These are phyloP conservation scores for Acipenser transmontanus DNA, from an alignment of 2,797 vertebrate genomes.

Conservation along the genomic window DNA sequence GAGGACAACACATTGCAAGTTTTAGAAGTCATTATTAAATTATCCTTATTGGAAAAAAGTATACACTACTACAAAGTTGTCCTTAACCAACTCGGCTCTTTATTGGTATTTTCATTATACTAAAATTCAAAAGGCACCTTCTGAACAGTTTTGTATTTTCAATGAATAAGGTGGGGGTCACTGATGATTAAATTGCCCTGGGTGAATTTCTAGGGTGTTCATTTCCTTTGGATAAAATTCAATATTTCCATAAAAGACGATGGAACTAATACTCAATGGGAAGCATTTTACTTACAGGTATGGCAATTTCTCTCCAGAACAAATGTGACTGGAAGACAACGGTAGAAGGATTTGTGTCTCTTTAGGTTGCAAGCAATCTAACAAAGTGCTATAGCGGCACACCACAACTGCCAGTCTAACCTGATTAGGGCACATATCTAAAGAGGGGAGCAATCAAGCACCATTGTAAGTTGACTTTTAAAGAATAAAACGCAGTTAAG, in stretches of 20 bases:
- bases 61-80: no score
- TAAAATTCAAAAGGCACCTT: background rate
- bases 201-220: background rate
- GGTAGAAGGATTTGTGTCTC: background rate
- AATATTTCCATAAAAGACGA: background rate
- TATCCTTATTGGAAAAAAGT: no score
- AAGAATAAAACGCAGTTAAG: background rate
- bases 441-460: background rate
- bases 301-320: slow-evolving; percentile 1
- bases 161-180: background rate
- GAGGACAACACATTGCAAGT: no score
- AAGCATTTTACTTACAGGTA: background rate
- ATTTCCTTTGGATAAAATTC: background rate
- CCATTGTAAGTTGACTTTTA: background rate
- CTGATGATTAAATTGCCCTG: background rate
- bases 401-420: background rate
- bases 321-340: background rate
- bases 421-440: background rate
- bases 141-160: background rate
- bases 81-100: no score
- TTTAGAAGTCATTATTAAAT: no score
- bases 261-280: background rate
- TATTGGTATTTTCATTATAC: background rate
- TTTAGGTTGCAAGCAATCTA: slow-evolving; percentile 1
- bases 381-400: background rate